Conservation (phyloP, 2,113 vertebrate genomes). For the Seriola aureovittata region DNA sequence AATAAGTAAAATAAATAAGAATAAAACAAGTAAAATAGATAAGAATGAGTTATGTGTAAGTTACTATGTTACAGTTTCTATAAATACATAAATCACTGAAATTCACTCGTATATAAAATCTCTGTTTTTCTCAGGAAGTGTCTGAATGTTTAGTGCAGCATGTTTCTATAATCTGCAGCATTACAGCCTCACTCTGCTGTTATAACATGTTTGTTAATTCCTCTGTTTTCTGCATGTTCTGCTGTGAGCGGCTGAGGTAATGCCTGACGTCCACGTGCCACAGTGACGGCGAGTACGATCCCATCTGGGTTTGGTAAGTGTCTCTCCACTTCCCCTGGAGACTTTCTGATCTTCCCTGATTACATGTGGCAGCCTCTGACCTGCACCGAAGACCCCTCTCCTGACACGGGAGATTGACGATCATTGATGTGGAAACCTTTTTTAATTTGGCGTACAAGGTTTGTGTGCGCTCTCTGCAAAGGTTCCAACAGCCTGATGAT, state of each 20-base stretch:
- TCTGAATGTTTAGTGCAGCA: not conserved
- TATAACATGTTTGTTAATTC: constrained; percentile 5
- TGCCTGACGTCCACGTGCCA: constrained; percentile 69
- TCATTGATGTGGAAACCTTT: constrained; percentile 85
- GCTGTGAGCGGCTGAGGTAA: constrained; percentile 55
- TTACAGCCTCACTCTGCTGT: not conserved
- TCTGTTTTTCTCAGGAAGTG: not conserved
- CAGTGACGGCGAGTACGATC: constrained; percentile 54
- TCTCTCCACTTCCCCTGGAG: constrained; percentile 62
- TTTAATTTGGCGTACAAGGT: constrained; percentile 78
- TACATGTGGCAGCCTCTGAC: constrained; percentile 85
- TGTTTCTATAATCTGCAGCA: not conserved
- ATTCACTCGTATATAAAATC: not conserved
- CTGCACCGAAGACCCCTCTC: constrained; percentile 72
- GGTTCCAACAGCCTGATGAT: constrained; percentile 66
- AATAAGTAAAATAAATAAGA: too few relatives aligned
- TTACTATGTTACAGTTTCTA: too few relatives aligned
- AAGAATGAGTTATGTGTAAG: too few relatives aligned
- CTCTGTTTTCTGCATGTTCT: not conserved
- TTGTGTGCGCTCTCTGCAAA: constrained; percentile 46
- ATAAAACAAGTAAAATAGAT: not conserved
- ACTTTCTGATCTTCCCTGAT: constrained; percentile 84
- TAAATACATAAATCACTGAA: too few relatives aligned
- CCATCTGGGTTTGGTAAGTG: constrained; percentile 84
- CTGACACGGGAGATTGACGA: constrained; percentile 85